These are phyloP conservation scores for Chauna torquata DNA, from an alignment of 2,113 vertebrate genomes.

Conservation along the genomic window DNA sequence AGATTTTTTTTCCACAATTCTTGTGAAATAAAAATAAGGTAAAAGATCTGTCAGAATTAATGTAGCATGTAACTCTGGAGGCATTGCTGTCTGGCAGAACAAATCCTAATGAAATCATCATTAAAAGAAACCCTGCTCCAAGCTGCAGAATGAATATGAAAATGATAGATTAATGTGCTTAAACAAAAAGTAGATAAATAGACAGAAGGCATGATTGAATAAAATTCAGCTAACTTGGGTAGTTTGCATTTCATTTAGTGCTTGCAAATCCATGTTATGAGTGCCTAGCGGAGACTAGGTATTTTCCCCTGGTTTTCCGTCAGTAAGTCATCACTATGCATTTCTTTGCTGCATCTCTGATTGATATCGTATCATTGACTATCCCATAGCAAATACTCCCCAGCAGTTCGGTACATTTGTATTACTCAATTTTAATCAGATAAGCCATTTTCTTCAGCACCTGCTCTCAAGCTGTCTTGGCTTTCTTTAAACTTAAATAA, in stretches of 20 bases:
- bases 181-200: slow-evolving; percentile 10
- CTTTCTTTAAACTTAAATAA: background rate
- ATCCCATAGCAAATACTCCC: background rate
- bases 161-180: slow-evolving; percentile 21
- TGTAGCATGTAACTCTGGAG: slow-evolving; percentile 23
- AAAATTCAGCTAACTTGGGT: background rate
- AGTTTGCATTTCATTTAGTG: background rate
- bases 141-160: slow-evolving; percentile 26
- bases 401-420: background rate
- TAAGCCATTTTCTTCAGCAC: background rate
- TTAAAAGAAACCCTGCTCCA: slow-evolving; percentile 27
- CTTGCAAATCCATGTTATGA: background rate
- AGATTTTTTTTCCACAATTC: slow-evolving; percentile 1
- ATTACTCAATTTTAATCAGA: slow-evolving; percentile 47
- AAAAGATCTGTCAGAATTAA: slow-evolving; percentile 45
- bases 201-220: background rate
- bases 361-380: background rate
- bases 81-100: background rate
- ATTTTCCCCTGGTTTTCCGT: background rate
- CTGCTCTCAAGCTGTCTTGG: background rate
- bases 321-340: background rate
- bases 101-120: slow-evolving; percentile 65
- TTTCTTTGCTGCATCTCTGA: background rate
- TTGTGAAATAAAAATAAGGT: slow-evolving; percentile 1
- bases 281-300: background rate